Base-by-base conservation (phyloP, 2,888 invertebrate species). In the Marasmarcha lunaedactyla region DNA sequence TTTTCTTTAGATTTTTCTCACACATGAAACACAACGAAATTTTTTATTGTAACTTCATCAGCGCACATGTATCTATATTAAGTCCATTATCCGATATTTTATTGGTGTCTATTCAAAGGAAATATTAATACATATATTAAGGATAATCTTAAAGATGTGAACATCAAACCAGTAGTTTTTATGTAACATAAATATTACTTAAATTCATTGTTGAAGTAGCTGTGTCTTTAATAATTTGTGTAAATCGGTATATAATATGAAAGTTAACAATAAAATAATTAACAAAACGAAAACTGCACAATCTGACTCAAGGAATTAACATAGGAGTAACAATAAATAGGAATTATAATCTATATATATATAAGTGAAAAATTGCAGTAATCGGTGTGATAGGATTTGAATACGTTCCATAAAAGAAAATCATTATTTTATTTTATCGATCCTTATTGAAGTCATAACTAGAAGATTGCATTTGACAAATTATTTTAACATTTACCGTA, bases 241-340 rank as follows among this genome's bases (percentile, higher is more conserved):
- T 10, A 11, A 52, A 55, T 59, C 56, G 55, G 51, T 58, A 54
- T 52, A 52, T 57, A 48, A 46, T 46, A 37, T 20, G 25, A 68
- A 63, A 56, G 51, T 54, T 64, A 65, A 59, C 52, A 53, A 62
- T 64, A 64, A 59, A 57, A 45, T 53, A 55, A 52, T 61, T 60
- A 55, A 66, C 62, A 58, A 68, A 73, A 71, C 59, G 67, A 74
- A 73, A 73, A 67, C 58, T 69, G 83, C 83, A 83, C 83, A 83
- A 83, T 70, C 65, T 60, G 67, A 76, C 51, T 73, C 72, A 72
- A 71, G 65, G 66, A 73, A 77, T 63, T 79, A 76, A 73, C 59
- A 56, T 79, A 79, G 68, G 62, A 50, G 47, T 73, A 69, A 73
- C 57, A 62, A 64, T 71, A 63, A 64, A 69, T 70, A 52, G 52